Percentiles rank a stretch among this genome's conserved stretches.
Conservation (phyloP, 1,140 invertebrate genomes). For the Armadillidium nasatum region DNA sequence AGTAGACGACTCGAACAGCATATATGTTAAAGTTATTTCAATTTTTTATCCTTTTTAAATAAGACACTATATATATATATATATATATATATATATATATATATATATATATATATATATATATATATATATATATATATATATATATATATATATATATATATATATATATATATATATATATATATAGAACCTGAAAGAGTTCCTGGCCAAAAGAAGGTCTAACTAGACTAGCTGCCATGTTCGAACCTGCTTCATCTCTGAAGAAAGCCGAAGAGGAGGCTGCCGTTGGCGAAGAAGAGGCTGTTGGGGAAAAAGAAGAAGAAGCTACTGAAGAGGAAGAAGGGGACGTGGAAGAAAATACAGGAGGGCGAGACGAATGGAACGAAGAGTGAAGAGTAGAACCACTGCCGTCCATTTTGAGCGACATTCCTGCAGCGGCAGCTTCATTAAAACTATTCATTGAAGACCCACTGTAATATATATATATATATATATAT, state of each 20-base stretch:
- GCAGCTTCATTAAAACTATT: neutral
- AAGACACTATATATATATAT: too few relatives aligned
- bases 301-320: slow-evolving; percentile 28
- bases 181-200: too few relatives aligned
- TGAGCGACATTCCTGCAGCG: neutral
- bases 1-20: too few relatives aligned
- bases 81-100: too few relatives aligned
- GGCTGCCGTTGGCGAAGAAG: slow-evolving; percentile 30
- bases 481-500: neutral
- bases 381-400: neutral
- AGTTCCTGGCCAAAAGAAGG: slow-evolving; percentile 34
- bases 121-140: too few relatives aligned
- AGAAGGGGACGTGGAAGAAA: neutral
- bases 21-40: too few relatives aligned
- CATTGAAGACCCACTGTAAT: neutral
- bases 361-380: neutral
- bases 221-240: slow-evolving; percentile 37
- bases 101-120: too few relatives aligned
- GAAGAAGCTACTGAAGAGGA: slow-evolving; percentile 22
- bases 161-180: too few relatives aligned
- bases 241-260: slow-evolving; percentile 34
- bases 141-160: too few relatives aligned
- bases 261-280: slow-evolving; percentile 38
- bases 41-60: too few relatives aligned
- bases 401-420: neutral